These are phyloP conservation scores for Nymphalis polychloros DNA, from an alignment of 2,888 invertebrate species.

Conservation along the genomic window DNA sequence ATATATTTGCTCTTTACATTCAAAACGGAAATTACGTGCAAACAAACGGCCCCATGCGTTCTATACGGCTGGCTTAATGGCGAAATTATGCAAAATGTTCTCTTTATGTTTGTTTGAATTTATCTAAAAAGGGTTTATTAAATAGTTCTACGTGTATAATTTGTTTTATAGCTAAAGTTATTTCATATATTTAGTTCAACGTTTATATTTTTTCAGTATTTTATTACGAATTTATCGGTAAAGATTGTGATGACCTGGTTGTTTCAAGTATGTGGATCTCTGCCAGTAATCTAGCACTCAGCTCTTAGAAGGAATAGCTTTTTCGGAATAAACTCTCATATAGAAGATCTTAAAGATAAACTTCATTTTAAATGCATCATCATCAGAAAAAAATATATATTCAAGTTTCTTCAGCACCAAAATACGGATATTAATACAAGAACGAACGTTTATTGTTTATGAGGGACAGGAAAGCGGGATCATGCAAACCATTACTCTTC, in stretches of 20 bases:
- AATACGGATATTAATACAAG: constrained; percentile 5
- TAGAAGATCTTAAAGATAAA: no score
- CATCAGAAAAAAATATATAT: background rate
- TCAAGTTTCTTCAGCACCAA: background rate
- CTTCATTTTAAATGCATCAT: no score
- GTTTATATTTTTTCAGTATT: background rate
- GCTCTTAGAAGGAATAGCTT: no score
- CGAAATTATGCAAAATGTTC: constrained; percentile 28
- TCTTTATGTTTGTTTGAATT: constrained; percentile 24
- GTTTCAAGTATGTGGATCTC: no score
- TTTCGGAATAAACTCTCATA: no score
- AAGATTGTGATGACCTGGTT: no score
- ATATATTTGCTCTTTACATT: constrained; percentile 13
- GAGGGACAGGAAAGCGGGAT: constrained; percentile 16
- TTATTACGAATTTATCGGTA: background rate
- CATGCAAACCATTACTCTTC: constrained; percentile 21
- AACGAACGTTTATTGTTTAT: constrained; percentile 17
- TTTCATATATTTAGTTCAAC: background rate
- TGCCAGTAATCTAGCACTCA: no score
- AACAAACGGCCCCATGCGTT: constrained; percentile 37
- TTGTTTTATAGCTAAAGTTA: background rate
- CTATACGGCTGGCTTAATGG: constrained; percentile 37
- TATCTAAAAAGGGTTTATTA: constrained; percentile 14
- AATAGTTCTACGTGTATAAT: constrained; percentile 6
- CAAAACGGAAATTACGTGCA: constrained; percentile 38